Evolutionary conservation across 2,113 vertebrate species (phyloP).

Genomic region (Nerophis lumbriciformis): DNA sequence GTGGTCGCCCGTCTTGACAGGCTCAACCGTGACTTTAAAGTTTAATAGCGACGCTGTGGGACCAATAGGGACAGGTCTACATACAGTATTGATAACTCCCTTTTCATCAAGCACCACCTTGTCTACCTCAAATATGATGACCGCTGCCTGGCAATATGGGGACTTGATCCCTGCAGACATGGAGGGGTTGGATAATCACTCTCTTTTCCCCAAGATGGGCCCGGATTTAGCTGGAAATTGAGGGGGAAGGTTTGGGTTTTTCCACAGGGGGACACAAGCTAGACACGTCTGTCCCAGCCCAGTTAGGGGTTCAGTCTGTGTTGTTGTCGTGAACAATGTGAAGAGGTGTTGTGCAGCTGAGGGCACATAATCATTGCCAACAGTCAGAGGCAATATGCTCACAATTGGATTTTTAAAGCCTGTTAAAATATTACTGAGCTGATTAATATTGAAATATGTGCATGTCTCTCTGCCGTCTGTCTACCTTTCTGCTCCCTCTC

Average conservation of each 20-base stretch:
- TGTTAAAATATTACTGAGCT: conserved; percentile 83
- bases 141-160: conserved; percentile 40
- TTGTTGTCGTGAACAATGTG: conserved; percentile 39
- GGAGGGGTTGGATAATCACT: conserved; percentile 17
- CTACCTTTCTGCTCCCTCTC: conserved; percentile 41
- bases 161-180: conserved; percentile 33
- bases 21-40: conserved; percentile 67
- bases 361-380: conserved; percentile 66
- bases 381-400: conserved; percentile 71
- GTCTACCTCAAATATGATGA: conserved; percentile 36
- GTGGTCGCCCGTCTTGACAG: conserved; percentile 56
- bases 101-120: conserved; percentile 54
- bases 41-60: conserved; percentile 61
- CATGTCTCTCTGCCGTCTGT: conserved; percentile 66
- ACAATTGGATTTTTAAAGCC: conserved; percentile 78
- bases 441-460: conserved; percentile 79
- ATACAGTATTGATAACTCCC: conserved; percentile 66
- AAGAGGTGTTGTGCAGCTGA: conserved; percentile 31
- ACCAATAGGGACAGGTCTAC: conserved; percentile 48
- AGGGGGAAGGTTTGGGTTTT: conserved; percentile 14
- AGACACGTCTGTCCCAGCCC: conserved; percentile 50
- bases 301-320: conserved; percentile 53
- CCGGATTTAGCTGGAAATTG: conserved; percentile 40
- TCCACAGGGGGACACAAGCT: conserved; percentile 29
- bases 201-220: conserved; percentile 22